Conservation (phyloP, 2,113 vertebrate species). For the Himantopus leucocephalus region DNA sequence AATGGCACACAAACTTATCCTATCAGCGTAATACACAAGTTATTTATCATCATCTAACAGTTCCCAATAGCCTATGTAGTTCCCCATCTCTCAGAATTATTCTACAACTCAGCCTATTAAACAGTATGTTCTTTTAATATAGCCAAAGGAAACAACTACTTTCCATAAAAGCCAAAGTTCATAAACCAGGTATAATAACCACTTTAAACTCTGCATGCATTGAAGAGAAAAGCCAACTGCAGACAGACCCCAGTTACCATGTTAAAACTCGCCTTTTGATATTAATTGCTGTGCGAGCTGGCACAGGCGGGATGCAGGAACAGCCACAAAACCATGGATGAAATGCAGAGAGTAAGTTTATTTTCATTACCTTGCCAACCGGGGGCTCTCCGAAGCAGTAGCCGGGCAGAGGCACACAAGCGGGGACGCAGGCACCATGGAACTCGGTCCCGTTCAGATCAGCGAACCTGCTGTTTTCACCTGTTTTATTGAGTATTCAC, state of each 20-base stretch:
- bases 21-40: neutral
- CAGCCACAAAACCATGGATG: neutral
- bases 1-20: neutral
- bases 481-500: neutral
- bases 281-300: neutral
- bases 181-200: neutral
- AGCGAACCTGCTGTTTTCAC: neutral
- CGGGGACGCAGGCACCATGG: neutral
- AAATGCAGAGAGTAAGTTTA: neutral
- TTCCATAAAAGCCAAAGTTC: neutral
- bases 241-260: neutral
- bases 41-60: neutral
- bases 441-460: neutral
- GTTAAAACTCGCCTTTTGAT: neutral
- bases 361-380: neutral
- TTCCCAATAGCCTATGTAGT: neutral
- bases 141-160: neutral
- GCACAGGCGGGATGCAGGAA: neutral
- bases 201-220: neutral
- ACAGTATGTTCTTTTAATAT: neutral
- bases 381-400: neutral
- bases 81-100: neutral
- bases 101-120: neutral
- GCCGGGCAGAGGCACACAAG: neutral
- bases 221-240: neutral